phyloP scores from a whole-genome alignment of 53 echinoderm and acorn worm genomes.

The Paracentrotus lividus region DNA sequence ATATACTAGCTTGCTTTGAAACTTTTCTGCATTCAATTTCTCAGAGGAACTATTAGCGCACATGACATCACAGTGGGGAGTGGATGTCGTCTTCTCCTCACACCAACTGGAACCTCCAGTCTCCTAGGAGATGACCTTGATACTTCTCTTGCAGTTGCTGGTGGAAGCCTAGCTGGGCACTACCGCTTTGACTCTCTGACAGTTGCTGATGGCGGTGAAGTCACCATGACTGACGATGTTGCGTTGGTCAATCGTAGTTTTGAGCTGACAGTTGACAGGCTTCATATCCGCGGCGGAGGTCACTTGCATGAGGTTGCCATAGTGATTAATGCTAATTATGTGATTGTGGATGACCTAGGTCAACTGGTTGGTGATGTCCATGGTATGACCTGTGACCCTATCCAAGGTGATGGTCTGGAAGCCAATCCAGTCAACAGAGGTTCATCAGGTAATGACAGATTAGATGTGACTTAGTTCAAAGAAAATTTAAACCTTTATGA shows the following conservation, averaged over 20 bases:
- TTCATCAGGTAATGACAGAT: constrained; percentile 76
- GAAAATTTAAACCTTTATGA: not conserved
- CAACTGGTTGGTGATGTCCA: constrained; percentile 85
- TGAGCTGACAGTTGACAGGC: constrained; percentile 75
- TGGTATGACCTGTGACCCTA: constrained; percentile 73
- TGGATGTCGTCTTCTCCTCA: constrained; percentile 88
- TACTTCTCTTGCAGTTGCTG: constrained; percentile 68
- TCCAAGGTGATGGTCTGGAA: constrained; percentile 77
- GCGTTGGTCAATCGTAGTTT: constrained; percentile 75
- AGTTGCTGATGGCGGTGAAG: constrained; percentile 82
- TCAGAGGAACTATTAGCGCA: constrained; percentile 84
- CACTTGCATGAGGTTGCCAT: constrained; percentile 78
- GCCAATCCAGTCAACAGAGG: constrained; percentile 68
- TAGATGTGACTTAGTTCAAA: not conserved
- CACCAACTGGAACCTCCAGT: constrained; percentile 80
- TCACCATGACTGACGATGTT: constrained; percentile 77
- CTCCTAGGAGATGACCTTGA: constrained; percentile 78
- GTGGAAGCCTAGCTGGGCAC: constrained; percentile 79
- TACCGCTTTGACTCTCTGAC: constrained; percentile 87
- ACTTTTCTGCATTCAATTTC: not conserved
- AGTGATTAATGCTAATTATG: constrained; percentile 78
- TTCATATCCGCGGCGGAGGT: constrained; percentile 86
- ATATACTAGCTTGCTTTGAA: not conserved
- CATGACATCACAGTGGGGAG: constrained; percentile 86
- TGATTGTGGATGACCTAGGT: constrained; percentile 89